Evolutionary conservation across 2,113 vertebrate species (phyloP).

Genomic region (Scartelaos histophorus): DNA sequence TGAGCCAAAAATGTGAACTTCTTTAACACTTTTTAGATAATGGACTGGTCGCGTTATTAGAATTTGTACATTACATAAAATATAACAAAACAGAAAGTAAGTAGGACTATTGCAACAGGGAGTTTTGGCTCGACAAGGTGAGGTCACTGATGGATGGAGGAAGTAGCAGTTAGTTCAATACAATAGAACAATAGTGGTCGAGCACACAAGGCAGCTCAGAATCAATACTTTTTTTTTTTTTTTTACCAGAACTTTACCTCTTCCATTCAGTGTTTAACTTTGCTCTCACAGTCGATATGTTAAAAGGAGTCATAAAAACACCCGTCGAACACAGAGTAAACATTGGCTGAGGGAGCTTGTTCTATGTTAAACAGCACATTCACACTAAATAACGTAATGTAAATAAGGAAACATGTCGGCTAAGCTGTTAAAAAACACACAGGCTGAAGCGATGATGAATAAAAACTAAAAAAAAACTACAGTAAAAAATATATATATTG

Average conservation of each 20-base stretch:
- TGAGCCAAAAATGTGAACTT: too few relatives aligned
- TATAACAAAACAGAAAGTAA: constrained; percentile 17
- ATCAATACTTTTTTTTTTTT: too few relatives aligned
- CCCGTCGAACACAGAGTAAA: background rate
- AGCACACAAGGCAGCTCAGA: background rate
- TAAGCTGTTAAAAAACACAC: too few relatives aligned
- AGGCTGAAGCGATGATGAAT: too few relatives aligned
- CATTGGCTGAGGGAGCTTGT: background rate
- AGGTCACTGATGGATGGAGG: constrained; percentile 42
- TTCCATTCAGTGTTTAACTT: background rate
- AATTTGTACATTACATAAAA: constrained; percentile 11
- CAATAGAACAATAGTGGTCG: constrained; percentile 10
- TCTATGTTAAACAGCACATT: too few relatives aligned
- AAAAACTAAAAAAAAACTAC: too few relatives aligned
- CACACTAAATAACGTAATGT: background rate
- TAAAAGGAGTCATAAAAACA: background rate
- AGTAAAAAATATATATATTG: too few relatives aligned
- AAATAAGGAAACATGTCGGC: background rate
- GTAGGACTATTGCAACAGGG: background rate
- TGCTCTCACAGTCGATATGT: background rate
- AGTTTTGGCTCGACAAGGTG: constrained; percentile 16
- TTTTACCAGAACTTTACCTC: background rate
- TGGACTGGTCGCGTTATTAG: too few relatives aligned
- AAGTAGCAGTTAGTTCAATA: constrained; percentile 12
- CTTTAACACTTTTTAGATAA: too few relatives aligned